Evolutionary conservation across 2,113 vertebrate species (phyloP).

Genomic region (Thamnophis sirtalis): DNA sequence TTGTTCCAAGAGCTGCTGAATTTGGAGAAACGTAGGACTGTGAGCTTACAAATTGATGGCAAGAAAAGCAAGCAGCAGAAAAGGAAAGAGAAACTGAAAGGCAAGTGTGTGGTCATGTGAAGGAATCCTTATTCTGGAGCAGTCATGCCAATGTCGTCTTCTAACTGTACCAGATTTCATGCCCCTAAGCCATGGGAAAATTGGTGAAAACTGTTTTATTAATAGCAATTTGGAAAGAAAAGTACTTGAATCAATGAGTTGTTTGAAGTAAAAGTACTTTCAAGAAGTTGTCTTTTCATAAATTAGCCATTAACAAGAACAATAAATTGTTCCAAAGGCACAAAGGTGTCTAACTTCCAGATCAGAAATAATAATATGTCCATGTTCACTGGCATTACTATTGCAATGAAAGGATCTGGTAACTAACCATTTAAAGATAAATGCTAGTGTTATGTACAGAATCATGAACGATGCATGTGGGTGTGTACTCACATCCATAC

Average conservation of each 20-base stretch:
- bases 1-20: constrained; percentile 80
- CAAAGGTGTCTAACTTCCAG: neutral
- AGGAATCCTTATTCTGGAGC: neutral
- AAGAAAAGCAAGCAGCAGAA: constrained; percentile 83
- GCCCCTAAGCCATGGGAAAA: constrained; percentile 8
- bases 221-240: constrained; percentile 42
- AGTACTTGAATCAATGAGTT: constrained; percentile 10
- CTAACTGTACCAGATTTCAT: constrained; percentile 1
- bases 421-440: neutral
- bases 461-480: neutral
- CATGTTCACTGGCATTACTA: neutral
- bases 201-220: constrained; percentile 35
- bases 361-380: neutral
- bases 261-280: neutral
- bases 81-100: constrained; percentile 79
- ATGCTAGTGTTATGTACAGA: neutral
- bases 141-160: neutral
- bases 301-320: neutral
- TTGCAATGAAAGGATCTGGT: neutral
- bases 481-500: neutral
- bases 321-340: neutral
- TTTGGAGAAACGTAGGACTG: constrained; percentile 79
- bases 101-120: constrained; percentile 81
- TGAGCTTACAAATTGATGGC: constrained; percentile 80
- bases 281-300: constrained; percentile 10